Percentiles rank a stretch among this genome's conserved stretches.
phyloP scores from a whole-genome alignment of 2,797 vertebrate genomes.

The Eutrigla gurnardus region DNA sequence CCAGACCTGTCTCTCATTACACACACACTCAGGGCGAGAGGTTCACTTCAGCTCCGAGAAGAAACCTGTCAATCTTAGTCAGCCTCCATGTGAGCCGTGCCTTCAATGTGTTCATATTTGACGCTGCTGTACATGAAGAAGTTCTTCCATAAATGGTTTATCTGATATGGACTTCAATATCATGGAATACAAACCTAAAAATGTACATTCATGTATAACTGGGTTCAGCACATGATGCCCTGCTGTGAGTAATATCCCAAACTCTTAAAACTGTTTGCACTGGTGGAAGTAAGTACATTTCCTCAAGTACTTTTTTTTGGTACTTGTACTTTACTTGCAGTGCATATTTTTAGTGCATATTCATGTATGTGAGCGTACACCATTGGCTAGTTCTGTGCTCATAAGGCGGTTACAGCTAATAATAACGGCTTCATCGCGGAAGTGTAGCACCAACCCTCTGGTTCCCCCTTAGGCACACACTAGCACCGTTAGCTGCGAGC shows the following conservation, averaged over 20 bases:
- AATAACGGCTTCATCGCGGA: too few species aligned
- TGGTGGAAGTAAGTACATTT: not conserved
- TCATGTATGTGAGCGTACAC: too few species aligned
- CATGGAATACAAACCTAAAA: not conserved
- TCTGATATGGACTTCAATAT: not conserved
- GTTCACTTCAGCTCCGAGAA: constrained; percentile 71
- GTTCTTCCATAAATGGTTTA: constrained; percentile 10
- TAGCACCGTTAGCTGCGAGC: too few species aligned
- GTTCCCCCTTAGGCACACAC: too few species aligned
- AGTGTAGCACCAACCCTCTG: too few species aligned
- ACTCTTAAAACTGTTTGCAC: not conserved
- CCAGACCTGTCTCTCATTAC: constrained; percentile 78
- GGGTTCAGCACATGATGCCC: not conserved
- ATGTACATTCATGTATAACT: not conserved
- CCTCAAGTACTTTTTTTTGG: not conserved
- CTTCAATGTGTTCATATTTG: constrained; percentile 33
- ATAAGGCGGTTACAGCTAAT: too few species aligned
- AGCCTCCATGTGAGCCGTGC: constrained; percentile 50
- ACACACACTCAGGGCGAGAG: constrained; percentile 72
- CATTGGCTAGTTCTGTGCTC: too few species aligned
- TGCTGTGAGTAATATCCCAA: not conserved
- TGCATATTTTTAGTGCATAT: too few species aligned
- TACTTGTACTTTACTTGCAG: not conserved
- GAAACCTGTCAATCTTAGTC: constrained; percentile 81
- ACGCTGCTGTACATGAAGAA: constrained; percentile 15